Evolutionary conservation across 2,113 vertebrate genomes (phyloP).

Genomic region (Cacatua alba): DNA sequence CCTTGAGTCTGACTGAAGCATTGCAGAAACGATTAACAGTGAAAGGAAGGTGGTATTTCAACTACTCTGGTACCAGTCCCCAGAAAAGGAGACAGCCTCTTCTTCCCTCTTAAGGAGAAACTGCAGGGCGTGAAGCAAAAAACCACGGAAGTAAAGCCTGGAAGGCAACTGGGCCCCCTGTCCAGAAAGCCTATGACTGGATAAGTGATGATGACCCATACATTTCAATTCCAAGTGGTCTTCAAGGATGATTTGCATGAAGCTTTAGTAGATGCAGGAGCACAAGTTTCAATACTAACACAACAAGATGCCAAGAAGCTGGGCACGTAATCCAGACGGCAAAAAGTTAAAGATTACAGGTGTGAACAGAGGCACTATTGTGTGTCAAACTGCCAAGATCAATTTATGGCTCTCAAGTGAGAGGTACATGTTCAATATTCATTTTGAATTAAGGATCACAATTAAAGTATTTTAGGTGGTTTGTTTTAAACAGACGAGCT

Average conservation of each 20-base stretch:
- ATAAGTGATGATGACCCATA: background rate
- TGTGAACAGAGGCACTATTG: background rate
- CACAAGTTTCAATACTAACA: background rate
- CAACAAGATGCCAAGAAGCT: background rate
- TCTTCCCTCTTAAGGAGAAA: background rate
- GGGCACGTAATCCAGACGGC: fast-evolving
- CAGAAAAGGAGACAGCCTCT: background rate
- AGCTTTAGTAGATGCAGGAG: background rate
- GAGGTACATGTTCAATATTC: background rate
- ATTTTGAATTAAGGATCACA: background rate
- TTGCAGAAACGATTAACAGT: background rate
- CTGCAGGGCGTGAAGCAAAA: background rate
- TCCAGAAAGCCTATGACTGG: background rate
- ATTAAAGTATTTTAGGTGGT: background rate
- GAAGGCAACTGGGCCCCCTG: background rate
- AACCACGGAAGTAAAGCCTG: background rate
- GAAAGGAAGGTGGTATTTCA: background rate
- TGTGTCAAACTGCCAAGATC: background rate
- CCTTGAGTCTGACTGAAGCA: background rate
- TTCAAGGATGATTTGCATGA: background rate
- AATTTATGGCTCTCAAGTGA: background rate
- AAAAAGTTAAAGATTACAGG: background rate
- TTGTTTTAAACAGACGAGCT: background rate
- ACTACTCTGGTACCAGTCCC: background rate
- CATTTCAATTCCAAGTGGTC: background rate